phyloP scores from a whole-genome alignment of 1,140 invertebrate genomes.

The Neodiprion fabricii region DNA sequence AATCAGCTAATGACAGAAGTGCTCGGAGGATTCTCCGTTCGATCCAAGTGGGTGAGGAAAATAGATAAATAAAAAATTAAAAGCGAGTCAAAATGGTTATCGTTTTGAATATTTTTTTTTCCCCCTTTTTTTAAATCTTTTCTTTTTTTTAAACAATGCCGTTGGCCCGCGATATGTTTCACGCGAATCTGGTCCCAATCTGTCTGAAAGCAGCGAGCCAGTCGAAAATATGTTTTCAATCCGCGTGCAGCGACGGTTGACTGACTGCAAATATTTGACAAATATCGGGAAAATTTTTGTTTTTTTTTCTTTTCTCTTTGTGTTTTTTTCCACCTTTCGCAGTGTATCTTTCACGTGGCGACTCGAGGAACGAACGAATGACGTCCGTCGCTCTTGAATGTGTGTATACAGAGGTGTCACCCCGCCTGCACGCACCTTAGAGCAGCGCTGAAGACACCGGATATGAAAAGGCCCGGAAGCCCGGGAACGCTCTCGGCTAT shows the following conservation, averaged over 20 bases:
- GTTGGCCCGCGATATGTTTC: neutral
- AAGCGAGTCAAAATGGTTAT: too few relatives aligned
- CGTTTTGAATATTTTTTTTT: too few relatives aligned
- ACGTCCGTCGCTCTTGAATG: neutral
- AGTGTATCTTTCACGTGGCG: neutral
- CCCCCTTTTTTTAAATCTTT: too few relatives aligned
- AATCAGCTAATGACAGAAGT: neutral
- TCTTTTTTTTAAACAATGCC: too few relatives aligned
- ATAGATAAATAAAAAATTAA: neutral
- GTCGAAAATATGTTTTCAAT: neutral
- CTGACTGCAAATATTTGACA: neutral
- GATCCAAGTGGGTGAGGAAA: neutral
- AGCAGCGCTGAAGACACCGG: conserved; percentile 78
- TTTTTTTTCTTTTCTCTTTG: conserved; percentile 15
- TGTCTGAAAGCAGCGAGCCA: neutral
- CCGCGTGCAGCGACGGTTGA: neutral
- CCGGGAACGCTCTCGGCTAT: conserved; percentile 70
- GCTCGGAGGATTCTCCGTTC: neutral
- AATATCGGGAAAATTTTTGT: conserved; percentile 4
- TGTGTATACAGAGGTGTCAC: neutral
- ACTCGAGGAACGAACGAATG: neutral
- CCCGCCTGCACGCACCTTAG: conserved; percentile 61
- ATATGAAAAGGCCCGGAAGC: conserved; percentile 78
- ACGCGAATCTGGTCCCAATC: neutral
- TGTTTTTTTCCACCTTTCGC: neutral